Evolutionary conservation across 2,888 invertebrate genomes (phyloP).

Genomic region (Nezara viridula): DNA sequence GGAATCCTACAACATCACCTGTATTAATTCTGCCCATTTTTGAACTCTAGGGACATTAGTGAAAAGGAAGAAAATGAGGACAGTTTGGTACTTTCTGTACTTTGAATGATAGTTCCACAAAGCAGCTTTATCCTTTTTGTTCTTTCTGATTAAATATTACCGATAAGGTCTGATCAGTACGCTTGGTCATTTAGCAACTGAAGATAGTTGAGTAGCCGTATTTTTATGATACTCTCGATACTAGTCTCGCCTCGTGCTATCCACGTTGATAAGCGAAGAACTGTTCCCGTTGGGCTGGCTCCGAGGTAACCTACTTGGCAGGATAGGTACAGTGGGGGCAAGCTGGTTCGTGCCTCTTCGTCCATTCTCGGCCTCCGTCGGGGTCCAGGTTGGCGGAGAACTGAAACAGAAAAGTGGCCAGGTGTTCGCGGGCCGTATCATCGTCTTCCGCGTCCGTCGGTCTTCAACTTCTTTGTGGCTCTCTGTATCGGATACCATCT

Average conservation of each 20-base stretch:
- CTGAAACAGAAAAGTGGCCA: conserved; percentile 33
- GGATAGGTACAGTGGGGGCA: conserved; percentile 27
- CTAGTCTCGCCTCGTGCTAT: neutral
- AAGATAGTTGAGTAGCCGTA: no score
- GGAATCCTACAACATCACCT: no score
- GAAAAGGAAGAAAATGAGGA: no score
- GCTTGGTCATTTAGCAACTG: no score
- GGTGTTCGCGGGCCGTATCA: conserved; percentile 30
- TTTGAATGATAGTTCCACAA: no score
- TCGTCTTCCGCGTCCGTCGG: conserved; percentile 22
- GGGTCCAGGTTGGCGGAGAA: conserved; percentile 18
- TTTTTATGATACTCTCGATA: no score
- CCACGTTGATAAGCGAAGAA: neutral
- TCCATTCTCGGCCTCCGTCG: neutral
- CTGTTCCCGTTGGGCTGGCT: neutral
- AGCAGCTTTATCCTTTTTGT: no score
- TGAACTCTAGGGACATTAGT: no score
- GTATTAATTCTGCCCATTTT: no score
- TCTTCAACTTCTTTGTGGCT: neutral
- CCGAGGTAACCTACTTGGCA: conserved; percentile 19
- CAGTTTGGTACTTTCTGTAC: no score
- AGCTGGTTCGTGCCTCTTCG: neutral
- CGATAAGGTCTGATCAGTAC: no score
- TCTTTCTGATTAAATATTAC: no score
- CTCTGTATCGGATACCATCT: neutral